phyloP scores from a whole-genome alignment of 2,797 vertebrate genomes.

The Mustela erminea region DNA sequence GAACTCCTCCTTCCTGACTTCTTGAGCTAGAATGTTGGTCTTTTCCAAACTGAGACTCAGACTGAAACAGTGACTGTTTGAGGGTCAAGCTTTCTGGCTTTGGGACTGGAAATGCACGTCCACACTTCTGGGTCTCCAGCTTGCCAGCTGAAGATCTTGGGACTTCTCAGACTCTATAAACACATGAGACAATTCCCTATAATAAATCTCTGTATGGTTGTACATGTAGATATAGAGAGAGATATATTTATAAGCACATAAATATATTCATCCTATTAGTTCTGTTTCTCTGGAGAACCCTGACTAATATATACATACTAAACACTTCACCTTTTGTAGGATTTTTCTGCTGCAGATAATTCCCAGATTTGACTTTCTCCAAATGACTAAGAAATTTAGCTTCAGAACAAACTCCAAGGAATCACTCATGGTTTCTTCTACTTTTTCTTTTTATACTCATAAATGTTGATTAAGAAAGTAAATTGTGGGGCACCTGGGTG shows the following conservation, averaged over 20 bases:
- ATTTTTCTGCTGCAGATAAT: background rate
- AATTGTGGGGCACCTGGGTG: background rate
- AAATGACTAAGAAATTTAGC: background rate
- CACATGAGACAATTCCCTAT: background rate
- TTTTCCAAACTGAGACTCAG: background rate
- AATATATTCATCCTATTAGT: background rate
- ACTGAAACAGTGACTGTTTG: background rate
- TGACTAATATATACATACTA: background rate
- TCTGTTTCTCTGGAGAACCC: background rate
- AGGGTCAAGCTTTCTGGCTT: background rate
- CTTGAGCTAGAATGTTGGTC: background rate
- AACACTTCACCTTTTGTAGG: background rate
- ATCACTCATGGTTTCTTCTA: background rate
- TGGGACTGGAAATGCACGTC: background rate
- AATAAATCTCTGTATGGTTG: background rate
- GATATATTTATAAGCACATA: no score
- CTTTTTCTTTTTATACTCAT: background rate
- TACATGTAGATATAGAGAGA: background rate
- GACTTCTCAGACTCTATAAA: background rate
- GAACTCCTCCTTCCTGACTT: background rate
- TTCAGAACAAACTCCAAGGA: background rate
- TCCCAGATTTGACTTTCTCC: background rate
- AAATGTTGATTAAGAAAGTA: constrained; percentile 53
- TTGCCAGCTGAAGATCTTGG: background rate
- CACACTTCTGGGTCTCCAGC: background rate